A percentile compares a stretch with the other conserved stretches of the same genome.
Conservation (phyloP, 2,888 invertebrate genomes). For the Unio delphinus region DNA sequence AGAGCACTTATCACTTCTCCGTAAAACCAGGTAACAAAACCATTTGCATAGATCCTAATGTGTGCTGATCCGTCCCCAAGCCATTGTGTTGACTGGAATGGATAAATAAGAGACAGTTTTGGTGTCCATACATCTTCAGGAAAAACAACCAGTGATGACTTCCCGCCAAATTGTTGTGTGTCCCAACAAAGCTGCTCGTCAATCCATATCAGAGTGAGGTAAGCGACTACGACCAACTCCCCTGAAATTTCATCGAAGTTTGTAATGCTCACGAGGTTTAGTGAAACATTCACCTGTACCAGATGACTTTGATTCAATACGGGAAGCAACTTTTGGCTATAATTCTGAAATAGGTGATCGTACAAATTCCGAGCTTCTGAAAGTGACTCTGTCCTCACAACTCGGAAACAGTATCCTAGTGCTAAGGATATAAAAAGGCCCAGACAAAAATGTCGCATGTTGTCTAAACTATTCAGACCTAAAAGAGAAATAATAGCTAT, state of each 20-base stretch:
- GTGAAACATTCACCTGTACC: neutral
- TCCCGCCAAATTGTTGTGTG: conserved; percentile 9
- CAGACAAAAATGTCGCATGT: too few relatives aligned
- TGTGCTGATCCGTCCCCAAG: conserved; percentile 7
- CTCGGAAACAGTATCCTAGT: too few relatives aligned
- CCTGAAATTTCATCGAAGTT: conserved; percentile 23
- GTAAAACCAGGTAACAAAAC: conserved; percentile 12
- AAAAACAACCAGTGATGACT: conserved; percentile 4
- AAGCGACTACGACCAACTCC: conserved; percentile 6
- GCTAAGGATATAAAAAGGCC: too few relatives aligned
- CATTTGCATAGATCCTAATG: conserved; percentile 7
- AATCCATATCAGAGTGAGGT: conserved; percentile 6
- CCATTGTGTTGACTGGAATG: conserved; percentile 3
- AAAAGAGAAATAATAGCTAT: too few relatives aligned
- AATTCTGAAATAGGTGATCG: conserved; percentile 5
- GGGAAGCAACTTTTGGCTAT: conserved; percentile 11
- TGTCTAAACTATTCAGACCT: too few relatives aligned
- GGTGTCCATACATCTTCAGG: conserved; percentile 22
- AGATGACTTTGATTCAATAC: neutral
- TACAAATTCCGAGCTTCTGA: conserved; percentile 5
- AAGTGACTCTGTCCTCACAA: neutral
- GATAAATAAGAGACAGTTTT: conserved; percentile 12
- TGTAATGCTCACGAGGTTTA: conserved; percentile 10
- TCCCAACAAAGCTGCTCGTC: conserved; percentile 20
- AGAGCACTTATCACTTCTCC: conserved; percentile 9